Percentiles rank a stretch among this genome's conserved stretches.
Evolutionary conservation across 2,797 vertebrate species (phyloP).

Genomic region (Chaetodon trifasciatus): DNA sequence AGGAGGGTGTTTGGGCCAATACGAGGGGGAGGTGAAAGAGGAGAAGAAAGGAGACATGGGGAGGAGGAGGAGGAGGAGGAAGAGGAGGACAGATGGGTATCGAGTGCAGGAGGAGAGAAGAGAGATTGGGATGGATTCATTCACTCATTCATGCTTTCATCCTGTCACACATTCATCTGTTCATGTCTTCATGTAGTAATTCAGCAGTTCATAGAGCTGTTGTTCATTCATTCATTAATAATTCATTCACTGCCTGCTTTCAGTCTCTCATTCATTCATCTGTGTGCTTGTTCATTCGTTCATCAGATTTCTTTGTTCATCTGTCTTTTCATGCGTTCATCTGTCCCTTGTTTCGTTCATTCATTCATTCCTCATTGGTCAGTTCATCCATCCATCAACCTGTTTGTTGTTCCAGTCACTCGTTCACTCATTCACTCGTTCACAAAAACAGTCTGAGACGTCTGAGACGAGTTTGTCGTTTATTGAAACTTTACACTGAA

Average conservation of each 20-base stretch:
- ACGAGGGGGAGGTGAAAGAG: background rate
- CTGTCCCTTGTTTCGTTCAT: too few species aligned
- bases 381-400: background rate
- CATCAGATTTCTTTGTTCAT: too few species aligned
- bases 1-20: background rate
- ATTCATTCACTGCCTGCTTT: too few species aligned
- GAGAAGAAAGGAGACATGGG: background rate
- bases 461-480: constrained; percentile 53
- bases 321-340: background rate
- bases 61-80: background rate
- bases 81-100: background rate
- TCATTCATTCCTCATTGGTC: background rate
- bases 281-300: too few species aligned
- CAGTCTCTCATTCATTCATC: too few species aligned
- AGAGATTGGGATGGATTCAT: background rate
- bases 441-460: constrained; percentile 17
- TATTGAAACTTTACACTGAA: constrained; percentile 79
- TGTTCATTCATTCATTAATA: too few species aligned
- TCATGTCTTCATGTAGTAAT: too few species aligned
- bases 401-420: too few species aligned
- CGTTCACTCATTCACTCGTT: background rate
- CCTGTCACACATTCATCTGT: background rate
- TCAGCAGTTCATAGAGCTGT: too few species aligned
- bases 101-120: too few species aligned
- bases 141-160: background rate